phyloP scores from a whole-genome alignment of 2,888 invertebrate species.

The Sphaeridia pumilis region DNA sequence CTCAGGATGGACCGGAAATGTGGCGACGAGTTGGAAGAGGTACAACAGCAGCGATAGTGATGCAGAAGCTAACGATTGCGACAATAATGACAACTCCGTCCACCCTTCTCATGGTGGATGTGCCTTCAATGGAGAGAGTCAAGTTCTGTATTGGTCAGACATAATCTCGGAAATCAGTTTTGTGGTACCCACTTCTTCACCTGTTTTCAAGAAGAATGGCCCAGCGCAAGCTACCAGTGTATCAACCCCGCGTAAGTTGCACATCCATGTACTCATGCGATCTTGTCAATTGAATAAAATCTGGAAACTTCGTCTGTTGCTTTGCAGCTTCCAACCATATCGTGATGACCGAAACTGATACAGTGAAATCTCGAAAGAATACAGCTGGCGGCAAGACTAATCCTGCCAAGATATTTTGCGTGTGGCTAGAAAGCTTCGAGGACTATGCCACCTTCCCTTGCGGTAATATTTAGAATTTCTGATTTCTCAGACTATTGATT shows the following conservation, averaged over 20 bases:
- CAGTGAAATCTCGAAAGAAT: constrained; percentile 18
- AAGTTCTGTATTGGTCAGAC: constrained; percentile 91
- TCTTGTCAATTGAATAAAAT: no score
- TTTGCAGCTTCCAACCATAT: no score
- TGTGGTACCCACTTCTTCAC: constrained; percentile 59
- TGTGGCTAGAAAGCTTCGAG: constrained; percentile 94
- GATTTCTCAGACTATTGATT: constrained; percentile 1
- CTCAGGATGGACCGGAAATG: constrained; percentile 90
- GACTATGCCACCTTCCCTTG: constrained; percentile 81
- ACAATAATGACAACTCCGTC: not conserved
- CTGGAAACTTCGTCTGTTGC: no score
- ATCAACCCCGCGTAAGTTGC: no score
- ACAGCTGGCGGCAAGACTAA: constrained; percentile 25
- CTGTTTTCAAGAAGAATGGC: not conserved
- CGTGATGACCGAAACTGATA: not conserved
- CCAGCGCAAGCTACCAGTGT: no score
- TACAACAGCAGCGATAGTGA: no score
- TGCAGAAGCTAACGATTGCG: not conserved
- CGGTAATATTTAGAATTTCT: constrained; percentile 44
- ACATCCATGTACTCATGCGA: no score
- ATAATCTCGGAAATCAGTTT: constrained; percentile 89
- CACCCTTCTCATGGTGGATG: constrained; percentile 48
- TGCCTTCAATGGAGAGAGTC: constrained; percentile 69
- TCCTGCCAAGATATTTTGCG: constrained; percentile 70
- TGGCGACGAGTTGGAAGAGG: constrained; percentile 68